phyloP scores from a whole-genome alignment of 2,113 vertebrate species.

The Phoenicopterus ruber region DNA sequence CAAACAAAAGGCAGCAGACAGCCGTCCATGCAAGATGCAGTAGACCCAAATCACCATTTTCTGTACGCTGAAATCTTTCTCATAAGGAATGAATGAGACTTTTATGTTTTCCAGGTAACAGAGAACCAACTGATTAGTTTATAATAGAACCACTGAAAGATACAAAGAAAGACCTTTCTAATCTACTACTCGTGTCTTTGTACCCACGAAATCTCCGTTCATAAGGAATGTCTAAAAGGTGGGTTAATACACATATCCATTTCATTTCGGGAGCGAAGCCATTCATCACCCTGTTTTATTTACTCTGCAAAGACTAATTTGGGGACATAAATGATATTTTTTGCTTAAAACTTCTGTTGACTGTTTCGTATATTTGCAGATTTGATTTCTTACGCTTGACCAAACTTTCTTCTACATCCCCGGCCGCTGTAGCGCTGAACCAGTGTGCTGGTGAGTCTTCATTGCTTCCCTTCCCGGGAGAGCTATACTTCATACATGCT shows the following conservation, averaged over 20 bases:
- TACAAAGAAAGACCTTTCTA: not conserved
- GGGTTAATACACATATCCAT: not conserved
- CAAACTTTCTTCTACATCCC: not conserved
- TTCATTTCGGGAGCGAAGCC: not conserved
- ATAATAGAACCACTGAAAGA: not conserved
- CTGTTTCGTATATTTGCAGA: not conserved
- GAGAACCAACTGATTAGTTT: not conserved
- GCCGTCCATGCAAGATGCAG: not conserved
- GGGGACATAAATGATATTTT: not conserved
- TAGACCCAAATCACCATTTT: not conserved
- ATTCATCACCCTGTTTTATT: not conserved
- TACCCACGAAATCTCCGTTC: not conserved
- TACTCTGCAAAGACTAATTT: not conserved
- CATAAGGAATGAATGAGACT: not conserved
- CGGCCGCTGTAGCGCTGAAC: not conserved
- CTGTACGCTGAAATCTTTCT: not conserved
- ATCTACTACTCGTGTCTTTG: not conserved
- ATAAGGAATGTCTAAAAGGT: not conserved
- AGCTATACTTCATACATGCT: not conserved
- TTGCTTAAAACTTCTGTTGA: not conserved
- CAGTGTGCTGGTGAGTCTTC: not conserved
- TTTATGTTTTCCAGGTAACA: not conserved
- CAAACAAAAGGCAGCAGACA: not conserved
- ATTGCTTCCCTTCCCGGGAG: not conserved
- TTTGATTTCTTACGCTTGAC: not conserved